These are phyloP conservation scores for Melanerpes aurifrons DNA, from an alignment of 2,113 vertebrate species.

Conservation along the genomic window DNA sequence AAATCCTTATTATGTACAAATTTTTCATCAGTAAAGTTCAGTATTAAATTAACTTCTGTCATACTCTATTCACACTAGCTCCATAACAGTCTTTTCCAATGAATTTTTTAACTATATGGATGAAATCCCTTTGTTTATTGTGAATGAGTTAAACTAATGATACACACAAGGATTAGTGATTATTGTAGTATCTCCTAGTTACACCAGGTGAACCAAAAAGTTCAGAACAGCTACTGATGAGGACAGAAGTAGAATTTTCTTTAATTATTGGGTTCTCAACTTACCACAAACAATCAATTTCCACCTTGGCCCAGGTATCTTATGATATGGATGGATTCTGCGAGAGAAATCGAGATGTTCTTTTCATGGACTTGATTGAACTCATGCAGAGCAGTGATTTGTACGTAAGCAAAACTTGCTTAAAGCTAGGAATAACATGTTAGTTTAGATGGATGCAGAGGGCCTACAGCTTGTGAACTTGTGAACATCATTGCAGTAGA, in stretches of 20 bases:
- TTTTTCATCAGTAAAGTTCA: background rate
- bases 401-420: conserved; percentile 79
- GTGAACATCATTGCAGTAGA: background rate
- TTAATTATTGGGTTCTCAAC: conserved; percentile 36
- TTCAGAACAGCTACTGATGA: conserved; percentile 1
- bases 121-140: background rate
- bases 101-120: background rate
- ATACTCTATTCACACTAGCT: background rate
- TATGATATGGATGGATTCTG: conserved; percentile 98
- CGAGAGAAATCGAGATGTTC: conserved; percentile 96
- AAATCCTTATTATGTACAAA: background rate
- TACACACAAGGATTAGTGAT: background rate
- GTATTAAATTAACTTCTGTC: background rate
- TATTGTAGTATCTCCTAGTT: background rate
- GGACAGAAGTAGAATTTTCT: conserved; percentile 21
- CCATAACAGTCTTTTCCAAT: background rate
- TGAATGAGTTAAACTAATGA: background rate
- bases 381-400: conserved; percentile 98
- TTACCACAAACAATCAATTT: conserved; percentile 52
- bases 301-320: conserved; percentile 86
- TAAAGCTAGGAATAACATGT: background rate
- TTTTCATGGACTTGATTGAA: conserved; percentile 96
- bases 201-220: background rate
- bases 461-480: background rate
- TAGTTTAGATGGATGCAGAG: background rate